Evolutionary conservation across 35 echinoderm and acorn worm species (phyloP), one percentile per base, ranked within the genome.

Genomic region (Chiridota heheva): DNA sequence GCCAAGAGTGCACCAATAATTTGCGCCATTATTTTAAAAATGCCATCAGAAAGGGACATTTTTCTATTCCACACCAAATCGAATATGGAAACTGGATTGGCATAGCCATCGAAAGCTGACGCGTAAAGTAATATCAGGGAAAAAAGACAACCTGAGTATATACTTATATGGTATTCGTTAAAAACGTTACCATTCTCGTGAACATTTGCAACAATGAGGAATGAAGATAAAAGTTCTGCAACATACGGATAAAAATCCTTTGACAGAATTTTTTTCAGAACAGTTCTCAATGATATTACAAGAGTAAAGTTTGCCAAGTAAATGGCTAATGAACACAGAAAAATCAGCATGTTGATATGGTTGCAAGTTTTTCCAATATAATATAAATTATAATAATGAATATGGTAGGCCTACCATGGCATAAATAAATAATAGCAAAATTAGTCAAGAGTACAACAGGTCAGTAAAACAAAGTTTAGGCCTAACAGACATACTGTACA

Each of bases 141-240:
- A 48, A 91, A 91, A 17, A 98, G 71, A 17, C 72, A 72, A 29
- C 67, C 37, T 2, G 95, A 85, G 82, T 88, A 97, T 29, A 86
- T 58, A 57, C 63, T 57, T 2, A 80, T 73, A 22, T 82, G 85
- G 18, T 92, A 82, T 60, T 73, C 78, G 3, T 69, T 62, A 22
- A 87, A 81, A 24, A 92, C 71, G 39, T 91, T 84, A 25, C 95
- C 89, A 34, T 98, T 98, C 39, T 98, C 95, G 40, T 80, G 86
- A 32, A 74, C 63, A 44, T 89, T 91, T 24, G 78, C 86, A 20
- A 87, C 75, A 34, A 98, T 45, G 3, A 88, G 95, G 58, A 98
- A 98, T 1, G 84, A 69, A 45, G 65, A 83, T 25, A 98, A 36
- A 28, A 88, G 58, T 82, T 98, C 95, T 5, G 81, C 95, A 32